phyloP scores from a whole-genome alignment of 2,113 vertebrate genomes.

The Aramus guarauna region DNA sequence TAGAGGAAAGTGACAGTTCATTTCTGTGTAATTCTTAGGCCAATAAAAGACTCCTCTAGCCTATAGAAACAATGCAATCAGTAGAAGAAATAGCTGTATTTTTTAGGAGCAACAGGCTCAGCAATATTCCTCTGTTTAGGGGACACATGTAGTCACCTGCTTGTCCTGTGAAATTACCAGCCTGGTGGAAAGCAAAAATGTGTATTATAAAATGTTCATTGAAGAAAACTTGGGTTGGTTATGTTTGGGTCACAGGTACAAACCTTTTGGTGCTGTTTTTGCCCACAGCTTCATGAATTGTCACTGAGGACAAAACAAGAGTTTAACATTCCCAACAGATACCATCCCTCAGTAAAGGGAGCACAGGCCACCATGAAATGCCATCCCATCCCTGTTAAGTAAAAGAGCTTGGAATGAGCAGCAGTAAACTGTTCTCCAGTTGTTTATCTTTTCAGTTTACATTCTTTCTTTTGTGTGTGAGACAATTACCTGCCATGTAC shows the following conservation, averaged over 20 bases:
- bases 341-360: neutral
- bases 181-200: neutral
- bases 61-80: neutral
- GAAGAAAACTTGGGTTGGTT: neutral
- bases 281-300: neutral
- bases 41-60: neutral
- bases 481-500: neutral
- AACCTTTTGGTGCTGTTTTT: slow-evolving; percentile 19
- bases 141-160: neutral
- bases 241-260: slow-evolving; percentile 13
- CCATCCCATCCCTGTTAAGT: neutral
- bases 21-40: neutral
- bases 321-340: neutral
- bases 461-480: neutral
- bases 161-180: neutral
- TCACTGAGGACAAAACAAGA: slow-evolving; percentile 13
- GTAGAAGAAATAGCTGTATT: neutral
- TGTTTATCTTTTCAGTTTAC: neutral
- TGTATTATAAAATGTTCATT: neutral
- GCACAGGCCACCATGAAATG: neutral
- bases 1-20: neutral
- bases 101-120: neutral
- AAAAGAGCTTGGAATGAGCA: neutral
- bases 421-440: neutral
- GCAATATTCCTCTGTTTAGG: neutral